Conservation (phyloP, 1,140 invertebrate species). For the Brachystomella parvula region DNA sequence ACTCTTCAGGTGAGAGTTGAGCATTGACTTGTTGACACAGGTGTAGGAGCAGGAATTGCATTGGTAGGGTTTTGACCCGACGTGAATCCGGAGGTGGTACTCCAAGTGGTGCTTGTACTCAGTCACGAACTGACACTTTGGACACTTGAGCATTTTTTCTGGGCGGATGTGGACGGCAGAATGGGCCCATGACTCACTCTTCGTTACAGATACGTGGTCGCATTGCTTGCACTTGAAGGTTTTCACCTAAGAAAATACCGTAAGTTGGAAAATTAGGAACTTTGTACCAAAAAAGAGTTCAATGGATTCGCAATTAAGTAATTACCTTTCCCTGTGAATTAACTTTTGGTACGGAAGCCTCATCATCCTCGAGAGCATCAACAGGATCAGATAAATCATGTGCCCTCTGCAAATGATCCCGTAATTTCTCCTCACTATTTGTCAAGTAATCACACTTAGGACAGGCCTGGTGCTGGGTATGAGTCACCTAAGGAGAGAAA, state of each 20-base stretch:
- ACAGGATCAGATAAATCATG: conserved; percentile 36
- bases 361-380: conserved; percentile 51
- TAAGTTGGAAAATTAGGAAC: conserved; percentile 3
- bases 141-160: conserved; percentile 84
- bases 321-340: conserved; percentile 60
- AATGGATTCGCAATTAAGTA: too few relatives aligned
- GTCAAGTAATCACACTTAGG: conserved; percentile 53
- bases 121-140: conserved; percentile 91
- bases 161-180: conserved; percentile 80
- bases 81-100: conserved; percentile 93
- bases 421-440: conserved; percentile 51
- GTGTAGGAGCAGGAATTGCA: conserved; percentile 84
- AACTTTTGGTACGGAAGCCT: conserved; percentile 60
- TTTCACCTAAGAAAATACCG: conserved; percentile 55
- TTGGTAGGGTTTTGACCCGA: conserved; percentile 92
- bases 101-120: conserved; percentile 98
- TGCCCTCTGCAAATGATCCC: conserved; percentile 50
- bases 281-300: conserved; percentile 1
- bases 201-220: conserved; percentile 70
- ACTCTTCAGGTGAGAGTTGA: conserved; percentile 96
- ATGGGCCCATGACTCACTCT: conserved; percentile 90
- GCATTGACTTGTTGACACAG: conserved; percentile 99
- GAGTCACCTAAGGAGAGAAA: conserved; percentile 31
- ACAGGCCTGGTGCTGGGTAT: conserved; percentile 40
- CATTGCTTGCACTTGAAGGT: conserved; percentile 90